phyloP scores from a whole-genome alignment of 2,113 vertebrate species.

The Scolopax mira region DNA sequence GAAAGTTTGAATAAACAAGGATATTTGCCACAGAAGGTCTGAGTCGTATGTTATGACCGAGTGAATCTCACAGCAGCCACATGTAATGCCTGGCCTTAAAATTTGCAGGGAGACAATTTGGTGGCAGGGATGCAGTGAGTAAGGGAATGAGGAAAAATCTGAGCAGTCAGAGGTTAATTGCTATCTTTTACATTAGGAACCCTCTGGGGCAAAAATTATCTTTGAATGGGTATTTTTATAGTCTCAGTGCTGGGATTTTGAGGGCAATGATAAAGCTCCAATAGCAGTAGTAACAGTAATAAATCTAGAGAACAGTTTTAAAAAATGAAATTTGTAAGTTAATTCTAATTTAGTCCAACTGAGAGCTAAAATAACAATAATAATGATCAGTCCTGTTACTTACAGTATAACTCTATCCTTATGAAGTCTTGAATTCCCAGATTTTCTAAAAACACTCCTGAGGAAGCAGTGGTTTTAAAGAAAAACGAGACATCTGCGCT shows the following conservation, averaged over 20 bases:
- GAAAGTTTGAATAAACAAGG: neutral
- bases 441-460: conserved; percentile 95
- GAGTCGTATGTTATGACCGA: neutral
- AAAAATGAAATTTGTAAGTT: neutral
- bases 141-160: neutral
- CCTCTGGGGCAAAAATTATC: neutral
- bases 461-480: conserved; percentile 92
- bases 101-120: neutral
- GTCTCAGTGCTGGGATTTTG: neutral
- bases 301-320: neutral
- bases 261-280: neutral
- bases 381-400: conserved; percentile 61
- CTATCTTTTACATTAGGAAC: neutral
- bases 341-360: neutral
- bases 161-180: neutral
- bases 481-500: conserved; percentile 95
- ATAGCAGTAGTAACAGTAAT: neutral
- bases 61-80: neutral
- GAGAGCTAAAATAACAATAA: neutral
- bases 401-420: conserved; percentile 91
- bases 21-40: neutral
- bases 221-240: neutral
- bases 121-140: accelerated
- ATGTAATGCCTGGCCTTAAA: neutral
- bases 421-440: conserved; percentile 97